phyloP scores from a whole-genome alignment of 1,140 invertebrate genomes.

The Babylonia areolata region DNA sequence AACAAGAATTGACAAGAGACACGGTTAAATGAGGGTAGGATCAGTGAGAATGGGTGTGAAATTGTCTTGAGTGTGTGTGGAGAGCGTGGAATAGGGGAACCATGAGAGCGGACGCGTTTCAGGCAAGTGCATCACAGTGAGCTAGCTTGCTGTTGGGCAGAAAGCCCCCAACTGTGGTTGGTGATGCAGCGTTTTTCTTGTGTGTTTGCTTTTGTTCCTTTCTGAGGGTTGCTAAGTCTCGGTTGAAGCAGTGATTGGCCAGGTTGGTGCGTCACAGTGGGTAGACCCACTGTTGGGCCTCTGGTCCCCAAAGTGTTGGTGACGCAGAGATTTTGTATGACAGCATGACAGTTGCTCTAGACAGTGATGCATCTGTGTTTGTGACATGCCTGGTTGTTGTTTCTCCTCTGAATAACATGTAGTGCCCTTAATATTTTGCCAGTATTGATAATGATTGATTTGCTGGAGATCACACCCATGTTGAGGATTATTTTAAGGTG shows the following conservation, averaged over 20 bases:
- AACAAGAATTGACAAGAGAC: conserved; percentile 9
- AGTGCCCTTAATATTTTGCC: background rate
- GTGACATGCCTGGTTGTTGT: conserved; percentile 12
- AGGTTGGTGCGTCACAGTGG: conserved; percentile 53
- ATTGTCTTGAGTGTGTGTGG: background rate
- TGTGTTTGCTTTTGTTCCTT: conserved; percentile 17
- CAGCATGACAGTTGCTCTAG: background rate
- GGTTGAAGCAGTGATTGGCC: conserved; percentile 8
- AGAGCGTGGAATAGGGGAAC: background rate
- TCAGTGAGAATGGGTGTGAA: background rate
- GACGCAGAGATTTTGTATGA: conserved; percentile 34
- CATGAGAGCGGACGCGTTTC: background rate
- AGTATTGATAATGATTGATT: background rate
- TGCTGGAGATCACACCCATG: background rate
- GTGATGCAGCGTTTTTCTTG: conserved; percentile 42
- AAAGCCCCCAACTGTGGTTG: conserved; percentile 55
- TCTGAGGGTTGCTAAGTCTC: background rate
- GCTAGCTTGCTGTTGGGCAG: conserved; percentile 55
- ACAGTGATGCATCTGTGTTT: background rate
- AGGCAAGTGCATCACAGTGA: conserved; percentile 41
- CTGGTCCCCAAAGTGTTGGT: conserved; percentile 53
- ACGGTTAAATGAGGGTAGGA: background rate
- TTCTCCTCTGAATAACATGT: conserved; percentile 27
- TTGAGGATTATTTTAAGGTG: background rate
- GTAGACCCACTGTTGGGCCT: conserved; percentile 58